Conservation (phyloP, 2,888 invertebrate species). For the Sphaerophoria taeniata region DNA sequence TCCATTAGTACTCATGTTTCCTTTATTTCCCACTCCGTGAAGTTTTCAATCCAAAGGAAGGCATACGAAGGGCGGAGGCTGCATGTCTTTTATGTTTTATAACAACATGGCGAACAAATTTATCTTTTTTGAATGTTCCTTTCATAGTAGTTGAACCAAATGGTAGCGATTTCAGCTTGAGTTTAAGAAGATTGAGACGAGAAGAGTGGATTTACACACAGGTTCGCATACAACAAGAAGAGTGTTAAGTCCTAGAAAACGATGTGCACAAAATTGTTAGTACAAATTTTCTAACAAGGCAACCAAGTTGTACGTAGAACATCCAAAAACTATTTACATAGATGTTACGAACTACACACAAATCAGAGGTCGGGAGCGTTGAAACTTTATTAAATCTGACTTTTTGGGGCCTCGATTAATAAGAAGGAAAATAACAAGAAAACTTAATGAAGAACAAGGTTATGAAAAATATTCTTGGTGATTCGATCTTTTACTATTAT, state of each 20-base stretch:
- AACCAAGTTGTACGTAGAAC: conserved; percentile 33
- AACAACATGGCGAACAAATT: conserved; percentile 54
- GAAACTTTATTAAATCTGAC: too few species aligned
- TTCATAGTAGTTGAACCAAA: background rate
- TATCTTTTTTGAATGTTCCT: conserved; percentile 18
- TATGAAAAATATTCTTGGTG: too few species aligned
- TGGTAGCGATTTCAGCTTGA: background rate
- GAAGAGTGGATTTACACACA: conserved; percentile 41
- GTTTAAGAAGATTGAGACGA: background rate
- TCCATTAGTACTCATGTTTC: conserved; percentile 73
- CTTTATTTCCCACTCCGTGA: conserved; percentile 69
- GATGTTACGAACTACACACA: too few species aligned
- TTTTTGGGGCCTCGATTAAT: too few species aligned
- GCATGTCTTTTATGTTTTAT: conserved; percentile 22
- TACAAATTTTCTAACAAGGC: conserved; percentile 62
- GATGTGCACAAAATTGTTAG: conserved; percentile 36
- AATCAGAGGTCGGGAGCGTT: too few species aligned
- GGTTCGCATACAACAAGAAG: conserved; percentile 41
- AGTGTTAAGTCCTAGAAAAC: conserved; percentile 5
- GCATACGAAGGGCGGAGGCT: background rate
- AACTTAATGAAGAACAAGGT: too few species aligned
- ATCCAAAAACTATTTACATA: background rate
- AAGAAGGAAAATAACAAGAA: too few species aligned
- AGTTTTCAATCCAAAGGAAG: conserved; percentile 42
- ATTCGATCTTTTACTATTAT: too few species aligned